Base-by-base conservation (phyloP, 2,797 vertebrate genomes). In the Selene dorsalis region DNA sequence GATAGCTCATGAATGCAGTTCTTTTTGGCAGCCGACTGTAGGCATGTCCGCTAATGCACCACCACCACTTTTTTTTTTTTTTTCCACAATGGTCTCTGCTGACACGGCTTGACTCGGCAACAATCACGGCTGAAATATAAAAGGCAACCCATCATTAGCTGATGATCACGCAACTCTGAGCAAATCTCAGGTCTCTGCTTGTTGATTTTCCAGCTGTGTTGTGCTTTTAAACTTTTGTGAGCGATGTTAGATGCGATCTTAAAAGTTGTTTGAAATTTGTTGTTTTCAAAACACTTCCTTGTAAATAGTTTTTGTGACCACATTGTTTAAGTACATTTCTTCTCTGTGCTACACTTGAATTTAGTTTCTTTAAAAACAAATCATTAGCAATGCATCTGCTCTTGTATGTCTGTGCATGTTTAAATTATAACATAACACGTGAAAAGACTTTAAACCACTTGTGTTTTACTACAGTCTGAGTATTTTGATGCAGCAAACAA, bases 1-100 rank as follows among this genome's bases (percentile, higher is more conserved):
- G 22, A 30, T 20, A 53, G 50, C 55, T 83, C 63, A 78, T 59
- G 50, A 78, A 78, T 45, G 69, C 64, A 45, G 50, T 22, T 47
- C 35, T 45, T 47, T 77, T 35, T 73, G 63, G 71, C 67, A 80
- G 59, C 30, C 11, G 39, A 63, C 1, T 45, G 43, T 39, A 62
- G 57, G 39, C 2, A 45, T 69, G 60, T 68, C 68, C 74, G 73
- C 16, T 2, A 70, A 67, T 35, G 52, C 52, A 45, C 39, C 10
- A 69, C 22, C 12, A 56, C 32, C 6, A 35, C 2, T 35, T 66
- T 69, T 68, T 58, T 63, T 32, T 8, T 35, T 66, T 69, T 68
- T 58, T 63, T 32, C 30, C 13, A 43, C 30, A 55, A 47, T 2
- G 5, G 39, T 66, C 32, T 56, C 58, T 20, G 41, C 24, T 50